Conservation (phyloP, 2,888 invertebrate genomes). For the Harmothoe impar region DNA sequence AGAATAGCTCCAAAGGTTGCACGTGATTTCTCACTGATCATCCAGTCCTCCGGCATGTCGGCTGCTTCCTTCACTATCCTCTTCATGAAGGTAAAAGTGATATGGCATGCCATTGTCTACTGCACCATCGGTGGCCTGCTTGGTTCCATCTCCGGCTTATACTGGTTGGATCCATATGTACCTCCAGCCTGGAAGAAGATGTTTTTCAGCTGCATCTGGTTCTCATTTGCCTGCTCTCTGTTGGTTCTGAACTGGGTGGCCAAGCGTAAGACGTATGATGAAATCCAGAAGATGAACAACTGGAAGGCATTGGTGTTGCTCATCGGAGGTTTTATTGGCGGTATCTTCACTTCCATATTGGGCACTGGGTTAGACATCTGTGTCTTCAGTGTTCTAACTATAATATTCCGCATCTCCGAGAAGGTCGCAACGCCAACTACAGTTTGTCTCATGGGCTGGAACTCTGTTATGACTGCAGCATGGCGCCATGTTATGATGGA, state of each 20-base stretch:
- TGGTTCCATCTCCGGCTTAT: too few species aligned
- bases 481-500: constrained; percentile 73
- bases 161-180: too few species aligned
- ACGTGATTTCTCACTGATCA: constrained; percentile 57
- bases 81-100: constrained; percentile 58
- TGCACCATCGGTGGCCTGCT: constrained; percentile 69
- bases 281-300: too few species aligned
- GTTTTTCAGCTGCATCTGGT: constrained; percentile 80
- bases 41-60: constrained; percentile 59
- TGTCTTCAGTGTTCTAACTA: constrained; percentile 73
- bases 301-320: constrained; percentile 75
- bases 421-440: constrained; percentile 80
- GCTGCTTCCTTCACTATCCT: constrained; percentile 54
- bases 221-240: too few species aligned
- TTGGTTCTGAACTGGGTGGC: too few species aligned
- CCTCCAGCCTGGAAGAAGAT: too few species aligned
- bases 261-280: too few species aligned
- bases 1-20: neutral
- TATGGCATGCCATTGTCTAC: constrained; percentile 36
- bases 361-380: constrained; percentile 80
- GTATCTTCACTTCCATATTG: constrained; percentile 78
- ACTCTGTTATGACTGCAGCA: constrained; percentile 73
- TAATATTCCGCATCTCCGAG: constrained; percentile 69
- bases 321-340: constrained; percentile 76
- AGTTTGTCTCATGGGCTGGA: constrained; percentile 77